Evolutionary conservation across 1,140 invertebrate species (phyloP).

Genomic region (Phenacoccus solenopsis): DNA sequence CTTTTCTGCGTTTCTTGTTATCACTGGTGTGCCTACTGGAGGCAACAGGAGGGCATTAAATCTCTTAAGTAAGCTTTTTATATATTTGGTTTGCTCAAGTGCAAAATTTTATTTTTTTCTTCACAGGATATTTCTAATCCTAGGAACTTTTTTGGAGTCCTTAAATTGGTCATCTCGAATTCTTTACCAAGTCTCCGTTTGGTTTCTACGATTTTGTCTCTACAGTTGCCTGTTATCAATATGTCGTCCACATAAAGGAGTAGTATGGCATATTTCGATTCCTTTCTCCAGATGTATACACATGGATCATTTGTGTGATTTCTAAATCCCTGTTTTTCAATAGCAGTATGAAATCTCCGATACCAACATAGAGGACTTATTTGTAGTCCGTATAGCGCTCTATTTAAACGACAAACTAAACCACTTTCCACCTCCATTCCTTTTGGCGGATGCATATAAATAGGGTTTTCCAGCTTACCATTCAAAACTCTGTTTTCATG

Average conservation of each 20-base stretch:
- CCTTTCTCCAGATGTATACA: neutral
- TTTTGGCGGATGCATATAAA: constrained; percentile 31
- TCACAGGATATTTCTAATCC: neutral
- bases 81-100: too few species aligned
- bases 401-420: constrained; percentile 27
- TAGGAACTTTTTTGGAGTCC: constrained; percentile 28
- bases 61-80: too few species aligned
- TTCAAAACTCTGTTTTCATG: constrained; percentile 34
- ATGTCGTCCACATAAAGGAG: neutral
- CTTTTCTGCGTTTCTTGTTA: too few species aligned
- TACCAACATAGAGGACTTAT: constrained; percentile 27
- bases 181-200: constrained; percentile 25
- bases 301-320: neutral
- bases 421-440: constrained; percentile 19
- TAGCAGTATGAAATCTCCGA: constrained; percentile 25
- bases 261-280: neutral
- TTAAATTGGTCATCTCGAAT: constrained; percentile 32
- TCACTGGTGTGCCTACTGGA: too few species aligned
- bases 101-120: neutral
- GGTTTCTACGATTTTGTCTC: neutral
- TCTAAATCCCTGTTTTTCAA: neutral
- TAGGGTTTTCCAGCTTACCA: constrained; percentile 28
- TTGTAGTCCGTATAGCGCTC: constrained; percentile 28
- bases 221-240: neutral
- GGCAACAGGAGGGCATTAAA: too few species aligned